Base-by-base conservation (phyloP, 2,888 invertebrate species). In the Drosophila lacicola region DNA sequence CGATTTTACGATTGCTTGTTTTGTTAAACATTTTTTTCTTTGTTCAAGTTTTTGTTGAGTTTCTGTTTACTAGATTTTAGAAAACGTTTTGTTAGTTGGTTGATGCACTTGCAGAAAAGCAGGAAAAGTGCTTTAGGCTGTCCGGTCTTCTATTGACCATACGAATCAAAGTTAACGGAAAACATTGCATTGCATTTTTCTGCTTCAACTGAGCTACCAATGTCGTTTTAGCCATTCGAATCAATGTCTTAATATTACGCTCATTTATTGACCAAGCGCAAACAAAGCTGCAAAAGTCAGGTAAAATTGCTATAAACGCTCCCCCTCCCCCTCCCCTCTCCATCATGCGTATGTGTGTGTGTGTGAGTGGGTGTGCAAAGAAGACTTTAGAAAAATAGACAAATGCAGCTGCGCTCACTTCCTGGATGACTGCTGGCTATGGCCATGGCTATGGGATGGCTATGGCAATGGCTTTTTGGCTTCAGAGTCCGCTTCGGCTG, bases 241-340 rank as follows among this genome's bases (percentile, higher is more conserved):
- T 82, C 85, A 81, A 74, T 87, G 84, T 72, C 82, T 70, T 82
- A 75, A 83, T 83, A 83, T 83, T 78, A 68, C 88, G 76, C 82
- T 83, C 83, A 83, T 83, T 87, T 83, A 87, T 83, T 83, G 89
- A 87, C 82, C 85, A 51, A 61, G 17, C 50, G 67, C 88, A 83
- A 83, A 89, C 88, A 89, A 65, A 61, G 50, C 61, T 58, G 60
- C 77, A 75, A 49, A 77, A 83, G 82, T 84, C 89, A 81, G 78
- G 72, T 70, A 51, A 84, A 83, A 83, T 83, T 88, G 84, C 76
- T 81, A 60, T 88, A 86, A 88, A 83, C 68, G 83, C 56, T 77
- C 67, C 49, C 33, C 29, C 33, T 21, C 29, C 29, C 2, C 11
- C 17, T 13, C 34, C 25, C 10, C 10, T 8, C 10, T 19, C 34